Base-by-base conservation (phyloP, 2,888 invertebrate genomes). In the Drosophila mimetica region DNA sequence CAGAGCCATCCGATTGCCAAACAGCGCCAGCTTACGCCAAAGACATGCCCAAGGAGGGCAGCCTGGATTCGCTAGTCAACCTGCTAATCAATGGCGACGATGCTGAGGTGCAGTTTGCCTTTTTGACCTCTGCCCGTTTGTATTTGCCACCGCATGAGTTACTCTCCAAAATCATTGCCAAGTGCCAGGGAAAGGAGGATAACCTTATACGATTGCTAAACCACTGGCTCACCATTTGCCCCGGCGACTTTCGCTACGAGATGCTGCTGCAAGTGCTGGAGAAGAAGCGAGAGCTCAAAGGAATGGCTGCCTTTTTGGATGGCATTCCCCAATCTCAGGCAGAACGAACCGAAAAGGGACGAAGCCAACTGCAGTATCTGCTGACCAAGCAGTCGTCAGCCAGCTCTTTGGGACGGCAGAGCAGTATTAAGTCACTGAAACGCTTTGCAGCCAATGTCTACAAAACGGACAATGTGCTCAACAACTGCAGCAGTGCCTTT, bases 211-310 rank as follows among this genome's bases (percentile, higher is more conserved):
- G 95, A 77, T 93, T 97, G 42, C 92, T 97, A 42, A 95, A 94
- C 48, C 97, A 97, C 91, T 98, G 98, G 98, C 96, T 97, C 28
- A 96, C 96, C 89, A 96, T 96, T 89, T 98, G 98, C 91, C 97
- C 98, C 0, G 97, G 98, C 90, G 98, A 99, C 92, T 99, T 98
- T 92, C 95, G 97, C 86, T 97, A 98, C 92, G 97, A 98, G 87
- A 93, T 97, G 63, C 95, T 98, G 87, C 97, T 97, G 96, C 96
- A 96, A 63, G 95, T 97, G 80, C 95, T 98, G 65, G 94, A 96
- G 71, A 95, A 95, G 83, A 97, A 50, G 96, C 96, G 91, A 95
- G 96, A 92, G 95, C 94, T 89, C 93, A 93, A 65, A 89, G 71
- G 58, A 69, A 76, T 69, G 65, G 75, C 42, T 55, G 57, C 46